These are phyloP conservation scores for Hipposideros larvatus DNA, from an alignment of 2,797 vertebrate species.

Conservation along the genomic window DNA sequence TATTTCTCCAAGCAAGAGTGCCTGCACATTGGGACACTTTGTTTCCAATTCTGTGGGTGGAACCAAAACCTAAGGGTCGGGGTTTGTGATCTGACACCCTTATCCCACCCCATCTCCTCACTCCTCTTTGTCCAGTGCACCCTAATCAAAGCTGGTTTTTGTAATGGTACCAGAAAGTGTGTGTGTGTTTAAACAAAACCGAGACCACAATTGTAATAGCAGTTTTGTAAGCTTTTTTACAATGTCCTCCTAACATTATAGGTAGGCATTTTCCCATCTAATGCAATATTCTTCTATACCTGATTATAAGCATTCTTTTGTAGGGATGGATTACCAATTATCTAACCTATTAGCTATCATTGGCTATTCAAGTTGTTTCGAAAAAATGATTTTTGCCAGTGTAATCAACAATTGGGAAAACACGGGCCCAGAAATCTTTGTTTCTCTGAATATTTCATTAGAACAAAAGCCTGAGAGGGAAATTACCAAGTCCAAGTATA, in stretches of 20 bases:
- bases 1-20: background rate
- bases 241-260: background rate
- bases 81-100: background rate
- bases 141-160: background rate
- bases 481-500: background rate
- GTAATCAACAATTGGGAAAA: background rate
- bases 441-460: conserved; percentile 45
- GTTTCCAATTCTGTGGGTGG: background rate
- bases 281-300: rapidly evolving
- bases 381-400: background rate
- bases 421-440: background rate
- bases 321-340: background rate
- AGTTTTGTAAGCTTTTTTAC: background rate
- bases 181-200: background rate
- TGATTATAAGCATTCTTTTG: background rate
- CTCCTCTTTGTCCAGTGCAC: rapidly evolving
- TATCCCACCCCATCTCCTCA: no score
- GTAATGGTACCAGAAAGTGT: background rate
- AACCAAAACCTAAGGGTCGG: background rate
- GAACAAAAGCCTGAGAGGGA: background rate
- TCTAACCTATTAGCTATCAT: background rate
- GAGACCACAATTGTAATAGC: background rate
- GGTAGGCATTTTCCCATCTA: background rate
- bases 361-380: background rate
- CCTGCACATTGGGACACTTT: background rate